phyloP scores from a whole-genome alignment of 2,888 invertebrate species.

The Frankliniella fusca region DNA sequence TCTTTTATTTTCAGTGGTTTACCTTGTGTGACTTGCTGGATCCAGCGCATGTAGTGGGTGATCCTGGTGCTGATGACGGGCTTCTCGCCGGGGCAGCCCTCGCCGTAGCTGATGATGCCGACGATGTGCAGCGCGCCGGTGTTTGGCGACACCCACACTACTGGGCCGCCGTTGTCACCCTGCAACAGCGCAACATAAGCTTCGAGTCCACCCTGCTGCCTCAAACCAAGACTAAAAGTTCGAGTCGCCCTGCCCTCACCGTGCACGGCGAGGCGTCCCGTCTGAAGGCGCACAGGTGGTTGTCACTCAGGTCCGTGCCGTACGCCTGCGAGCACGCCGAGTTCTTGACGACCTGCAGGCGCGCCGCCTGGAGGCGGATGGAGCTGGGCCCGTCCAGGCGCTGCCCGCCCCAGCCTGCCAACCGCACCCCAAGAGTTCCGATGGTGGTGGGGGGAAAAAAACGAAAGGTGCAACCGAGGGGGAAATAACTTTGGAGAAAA shows the following conservation, averaged over 20 bases:
- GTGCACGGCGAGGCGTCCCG: background rate
- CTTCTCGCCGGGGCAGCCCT: constrained; percentile 12
- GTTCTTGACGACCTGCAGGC: constrained; percentile 19
- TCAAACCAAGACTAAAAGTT: no score
- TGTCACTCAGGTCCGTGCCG: background rate
- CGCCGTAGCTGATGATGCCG: constrained; percentile 11
- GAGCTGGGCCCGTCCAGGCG: constrained; percentile 11
- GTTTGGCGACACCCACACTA: constrained; percentile 13
- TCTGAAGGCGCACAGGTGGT: background rate
- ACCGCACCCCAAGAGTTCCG: no score
- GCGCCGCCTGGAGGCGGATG: background rate
- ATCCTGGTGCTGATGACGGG: constrained; percentile 21
- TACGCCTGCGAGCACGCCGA: constrained; percentile 5
- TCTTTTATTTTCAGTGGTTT: background rate
- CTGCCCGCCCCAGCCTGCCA: constrained; percentile 1
- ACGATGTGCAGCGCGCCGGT: constrained; percentile 11
- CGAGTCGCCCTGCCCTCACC: background rate
- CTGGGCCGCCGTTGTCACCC: constrained; percentile 1
- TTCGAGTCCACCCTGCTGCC: no score
- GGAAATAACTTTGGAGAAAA: no score
- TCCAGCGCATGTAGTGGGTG: constrained; percentile 10
- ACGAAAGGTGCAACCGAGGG: no score
- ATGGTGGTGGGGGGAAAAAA: no score
- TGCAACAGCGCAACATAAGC: background rate
- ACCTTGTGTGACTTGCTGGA: constrained; percentile 2